These are phyloP conservation scores for Argyresthia goedartella DNA, from an alignment of 2,888 invertebrate species.

Conservation along the genomic window DNA sequence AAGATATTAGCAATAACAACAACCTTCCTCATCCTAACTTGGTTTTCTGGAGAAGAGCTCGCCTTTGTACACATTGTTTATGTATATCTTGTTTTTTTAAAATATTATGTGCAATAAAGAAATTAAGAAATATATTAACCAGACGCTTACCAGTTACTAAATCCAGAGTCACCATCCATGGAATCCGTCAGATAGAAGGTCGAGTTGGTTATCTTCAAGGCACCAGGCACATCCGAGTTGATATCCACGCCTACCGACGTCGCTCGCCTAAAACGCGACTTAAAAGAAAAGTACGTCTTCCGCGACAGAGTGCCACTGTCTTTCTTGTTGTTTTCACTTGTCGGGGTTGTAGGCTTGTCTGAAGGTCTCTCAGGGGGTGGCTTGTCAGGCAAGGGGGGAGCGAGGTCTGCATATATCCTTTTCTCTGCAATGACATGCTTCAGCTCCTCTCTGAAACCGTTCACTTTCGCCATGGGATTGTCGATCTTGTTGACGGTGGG, in stretches of 20 bases:
- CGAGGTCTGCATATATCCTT: conserved; percentile 11
- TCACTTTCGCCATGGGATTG: conserved; percentile 29
- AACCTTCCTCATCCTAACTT: too few relatives aligned
- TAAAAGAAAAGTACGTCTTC: conserved; percentile 68
- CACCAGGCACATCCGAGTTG: conserved; percentile 61
- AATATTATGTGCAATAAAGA: too few relatives aligned
- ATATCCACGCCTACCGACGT: conserved; percentile 69
- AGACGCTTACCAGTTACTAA: conserved; percentile 59
- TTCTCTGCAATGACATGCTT: conserved; percentile 40
- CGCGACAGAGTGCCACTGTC: conserved; percentile 52
- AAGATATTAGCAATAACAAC: too few relatives aligned
- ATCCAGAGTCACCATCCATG: conserved; percentile 75
- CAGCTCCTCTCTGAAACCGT: conserved; percentile 51
- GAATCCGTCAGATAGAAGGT: conserved; percentile 81
- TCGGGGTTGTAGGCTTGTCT: conserved; percentile 49
- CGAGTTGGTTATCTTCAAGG: conserved; percentile 72
- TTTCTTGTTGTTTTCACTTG: conserved; percentile 39
- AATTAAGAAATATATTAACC: too few relatives aligned
- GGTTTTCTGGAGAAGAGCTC: too few relatives aligned
- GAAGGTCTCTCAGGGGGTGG: conserved; percentile 16
- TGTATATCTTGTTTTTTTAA: too few relatives aligned
- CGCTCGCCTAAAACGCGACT: conserved; percentile 74
- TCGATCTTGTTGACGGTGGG: conserved; percentile 42
- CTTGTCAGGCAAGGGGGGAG: conserved; percentile 49
- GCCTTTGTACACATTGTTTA: too few relatives aligned